Evolutionary conservation across 30 jellyfish, hydroid and myxozoan genomes (phyloP), one percentile per base, ranked within the genome.

Genomic region (Morbakka virulenta): DNA sequence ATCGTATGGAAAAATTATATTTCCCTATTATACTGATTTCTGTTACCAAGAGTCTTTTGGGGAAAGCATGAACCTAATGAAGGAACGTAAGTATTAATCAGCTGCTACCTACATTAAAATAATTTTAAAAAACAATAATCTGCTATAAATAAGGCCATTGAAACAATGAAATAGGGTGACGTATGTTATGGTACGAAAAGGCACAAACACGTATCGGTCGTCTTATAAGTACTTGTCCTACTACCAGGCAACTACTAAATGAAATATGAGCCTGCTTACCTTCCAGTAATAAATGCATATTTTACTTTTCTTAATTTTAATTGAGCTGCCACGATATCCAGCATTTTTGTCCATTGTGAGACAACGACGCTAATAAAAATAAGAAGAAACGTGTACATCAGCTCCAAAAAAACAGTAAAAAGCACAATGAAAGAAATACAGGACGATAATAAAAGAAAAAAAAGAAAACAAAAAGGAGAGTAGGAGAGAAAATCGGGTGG

Each of bases 341-440:
- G 71, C 96, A 91, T 84, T 48, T 82, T 80, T 17, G 98, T 91
- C 98, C 98, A 91, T 35, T 91, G 98, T 2, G 98, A 91, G 20
- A 91, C 96, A 24, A 91, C 67, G 21, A 91, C 98, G 69, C 98
- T 89, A 17, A 80, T 70, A 35, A 41, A 1, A n/a, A n/a, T n/a
- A n/a, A 71, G 21, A 52, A 2, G 26, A 6, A 52, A 32, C 1
- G 23, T 1, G 4, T 4, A 6, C 26, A 52, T 22, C 6, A 65
- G 64, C 65, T 1, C 1, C 32, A 32, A 35, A 20, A 69, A 69
- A 22, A 74, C 2, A n/a, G n/a, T n/a, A n/a, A n/a, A n/a, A n/a
- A n/a, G n/a, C n/a, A n/a, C n/a, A n/a, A n/a, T n/a, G n/a, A n/a
- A n/a, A n/a, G n/a, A n/a, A n/a, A n/a, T n/a, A n/a, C n/a, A n/a